Evolutionary conservation across 35 echinoderm and acorn worm genomes (phyloP), one percentile per base, ranked within the genome.

Genomic region (Holothuria glaberrima): DNA sequence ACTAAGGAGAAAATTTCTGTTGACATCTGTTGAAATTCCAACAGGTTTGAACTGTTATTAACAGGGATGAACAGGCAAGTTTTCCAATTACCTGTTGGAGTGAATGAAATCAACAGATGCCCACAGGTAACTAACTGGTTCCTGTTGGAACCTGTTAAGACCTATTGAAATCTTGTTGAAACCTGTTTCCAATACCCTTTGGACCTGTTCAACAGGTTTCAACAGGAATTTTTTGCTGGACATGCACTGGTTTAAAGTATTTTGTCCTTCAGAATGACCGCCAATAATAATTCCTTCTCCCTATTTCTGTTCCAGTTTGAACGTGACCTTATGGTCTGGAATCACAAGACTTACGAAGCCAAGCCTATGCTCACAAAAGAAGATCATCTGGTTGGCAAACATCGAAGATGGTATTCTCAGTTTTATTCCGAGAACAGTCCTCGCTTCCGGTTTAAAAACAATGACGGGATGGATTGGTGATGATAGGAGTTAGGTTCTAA

Each of bases 251-350:
- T 27, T 24, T 65, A 16, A 16, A 4, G 4, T 65, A 65, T 65
- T 24, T 20, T 20, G 18, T 65, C 62, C 17, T 4, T 65, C 6
- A 65, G 18, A n/a, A 86, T 91, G 3, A 32, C 13, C n/a, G n/a
- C 70, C 68, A 64, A 45, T 41, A 41, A 41, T 41, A 41, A 41
- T 41, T 41, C 36, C 36, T 41, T 7, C 36, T 41, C 7, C 36
- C 36, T 41, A 2, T 4, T 41, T 71, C 36, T 58, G 28, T 60
- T 68, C 18, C 60, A 98, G 96, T 91, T 98, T 90, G 96, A 98
- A 65, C 90, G 96, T 57, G 96, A 98, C 84, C 60, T 98, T n/a
- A 98, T 95, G 96, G 88, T 98, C 12, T 98, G 96, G 96, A 98
- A 98, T 88, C 88, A 98, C 88, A 98, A 98, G 91, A 94, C 90